Base-by-base conservation (phyloP, 2,888 invertebrate genomes). In the Laspeyria flexula region DNA sequence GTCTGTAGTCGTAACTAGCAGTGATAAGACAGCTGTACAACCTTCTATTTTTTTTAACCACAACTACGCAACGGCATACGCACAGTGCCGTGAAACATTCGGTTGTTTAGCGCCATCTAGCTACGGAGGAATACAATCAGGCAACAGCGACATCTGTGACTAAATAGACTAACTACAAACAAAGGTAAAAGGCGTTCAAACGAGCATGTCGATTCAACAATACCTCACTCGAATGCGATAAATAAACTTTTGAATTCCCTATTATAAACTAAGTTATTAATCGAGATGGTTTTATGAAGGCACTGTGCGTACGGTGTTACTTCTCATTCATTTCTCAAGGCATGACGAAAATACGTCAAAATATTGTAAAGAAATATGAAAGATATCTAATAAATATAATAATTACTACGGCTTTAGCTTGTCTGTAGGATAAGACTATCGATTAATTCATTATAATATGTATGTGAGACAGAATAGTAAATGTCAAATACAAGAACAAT, bases 1-100 rank as follows among this genome's bases (percentile, higher is more conserved):
- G 25, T 21, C 45, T 29, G 15, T 47, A 15, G 23, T 43, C 43
- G 31, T 48, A 35, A 65, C 75, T 79, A 80, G 74, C 75, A 79
- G 55, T 70, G 77, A 71, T 38, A 72, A 76, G 75, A 76, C 71
- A 76, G 71, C 65, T 48, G 43, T 55, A 54, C 61, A 61, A 59
- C 66, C 61, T 55, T 38, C 43, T 52, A 42, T 53, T 55, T 48
- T 46, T 56, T 25, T 47, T 47, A 58, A 58, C 37, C 34, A 43
- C 54, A 47, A 45, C 46, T 37, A 33, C 35, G 43, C 43, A 54
- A 47, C 48, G 23, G 12, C 49, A 37, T 37, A 52, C 51, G 56
- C 44, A 35, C 57, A 31, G 55, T 43, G 46, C 50, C 35, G 15
- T 10, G n/a, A 15, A 4, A n/a, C 10, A 7, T n/a, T 25, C 37